Evolutionary conservation across 2,113 vertebrate genomes (phyloP).

Genomic region (Athene noctua): DNA sequence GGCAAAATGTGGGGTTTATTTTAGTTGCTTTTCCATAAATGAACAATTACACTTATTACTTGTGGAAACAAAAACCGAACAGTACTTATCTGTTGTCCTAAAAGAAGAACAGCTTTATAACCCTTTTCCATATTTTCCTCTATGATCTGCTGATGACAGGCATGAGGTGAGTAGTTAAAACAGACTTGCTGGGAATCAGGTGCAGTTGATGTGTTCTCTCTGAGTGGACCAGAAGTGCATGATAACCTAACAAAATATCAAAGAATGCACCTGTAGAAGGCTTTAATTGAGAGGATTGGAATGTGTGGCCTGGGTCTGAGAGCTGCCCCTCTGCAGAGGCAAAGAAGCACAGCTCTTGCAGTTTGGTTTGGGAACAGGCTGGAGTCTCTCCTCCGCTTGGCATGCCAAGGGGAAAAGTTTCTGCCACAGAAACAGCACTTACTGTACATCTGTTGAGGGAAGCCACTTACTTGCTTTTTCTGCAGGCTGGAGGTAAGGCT

Average conservation of each 20-base stretch:
- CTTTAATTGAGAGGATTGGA: not conserved
- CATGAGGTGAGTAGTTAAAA: not conserved
- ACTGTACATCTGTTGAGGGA: not conserved
- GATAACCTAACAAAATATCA: not conserved
- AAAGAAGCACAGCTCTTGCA: not conserved
- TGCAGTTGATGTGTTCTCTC: not conserved
- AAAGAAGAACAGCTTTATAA: not conserved
- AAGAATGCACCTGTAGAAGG: not conserved
- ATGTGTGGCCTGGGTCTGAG: not conserved
- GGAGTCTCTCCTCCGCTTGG: not conserved
- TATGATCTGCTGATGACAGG: slow-evolving; percentile 16
- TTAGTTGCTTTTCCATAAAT: not conserved
- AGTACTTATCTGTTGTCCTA: not conserved
- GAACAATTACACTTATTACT: not conserved
- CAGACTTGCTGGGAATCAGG: not conserved
- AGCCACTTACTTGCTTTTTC: not conserved
- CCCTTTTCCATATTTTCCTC: not conserved
- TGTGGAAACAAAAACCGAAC: not conserved
- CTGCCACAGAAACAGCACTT: not conserved
- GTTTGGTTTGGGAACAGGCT: not conserved
- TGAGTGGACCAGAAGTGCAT: not conserved
- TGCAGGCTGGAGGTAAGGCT: not conserved
- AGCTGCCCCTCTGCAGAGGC: not conserved
- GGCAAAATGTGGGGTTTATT: not conserved
- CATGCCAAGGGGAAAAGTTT: not conserved